Evolutionary conservation across 2,888 invertebrate species (phyloP), one percentile per base, ranked within the genome.

Genomic region (Augiades crinisus): DNA sequence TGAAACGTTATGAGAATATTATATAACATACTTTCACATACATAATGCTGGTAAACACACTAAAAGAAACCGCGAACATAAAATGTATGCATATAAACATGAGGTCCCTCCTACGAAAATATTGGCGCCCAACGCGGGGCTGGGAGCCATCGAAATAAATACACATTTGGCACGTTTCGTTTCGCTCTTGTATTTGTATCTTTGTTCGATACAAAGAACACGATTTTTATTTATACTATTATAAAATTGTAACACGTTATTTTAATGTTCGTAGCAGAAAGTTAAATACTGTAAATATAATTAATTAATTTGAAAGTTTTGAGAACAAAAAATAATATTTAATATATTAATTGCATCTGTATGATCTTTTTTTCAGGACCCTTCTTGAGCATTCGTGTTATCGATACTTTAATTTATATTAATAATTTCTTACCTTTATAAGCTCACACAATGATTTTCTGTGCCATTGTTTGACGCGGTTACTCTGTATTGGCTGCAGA

Each of bases 101-200:
- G 33, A 44, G 19, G 3, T 5, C 19, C 1, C 22, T 10, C 14
- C 5, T 30, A 41, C 30, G 27, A 43, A 33, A 30, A 21, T 47
- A 53, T 54, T 65, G 65, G 59, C 61, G 59, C 63, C 63, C 65
- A 58, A 36, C 55, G 47, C 50, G 61, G 63, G 63, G 13, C 44
- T 34, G 6, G 6, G 13, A 6, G 10, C 8, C 21, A 24, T 27
- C 16, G 16, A 3, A 10, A 10, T 27, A 41, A 41, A 41, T 16
- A 24, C 24, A 13, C 13, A 24, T 10, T 16, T 14, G 3, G 40
- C 40, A 10, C 40, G 40, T 41, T 24, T 22, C 24, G 27, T n/a
- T 27, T 27, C 27, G 40, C 22, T 24, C 21, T 41, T 27, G 10
- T 27, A 10, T 27, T 14, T 38, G 5, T 38, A 13, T 22, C 10